Evolutionary conservation across 2,888 invertebrate genomes (phyloP), one percentile per base, ranked within the genome.

Genomic region (Sinopyrophorus schimmeli): DNA sequence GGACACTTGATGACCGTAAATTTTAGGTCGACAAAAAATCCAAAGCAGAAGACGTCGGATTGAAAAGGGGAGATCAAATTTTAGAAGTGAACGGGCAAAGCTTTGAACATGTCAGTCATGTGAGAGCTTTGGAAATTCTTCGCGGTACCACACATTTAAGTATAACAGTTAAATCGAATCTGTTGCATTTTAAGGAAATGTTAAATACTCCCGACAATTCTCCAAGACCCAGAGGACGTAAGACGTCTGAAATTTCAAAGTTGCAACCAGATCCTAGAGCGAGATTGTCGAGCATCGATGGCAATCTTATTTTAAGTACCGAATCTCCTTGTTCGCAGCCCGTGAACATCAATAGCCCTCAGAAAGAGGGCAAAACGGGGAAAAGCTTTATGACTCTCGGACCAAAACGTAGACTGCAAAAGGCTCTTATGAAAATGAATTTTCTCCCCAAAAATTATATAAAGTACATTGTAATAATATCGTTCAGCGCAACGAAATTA

Each of bases 11-110:
- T 20, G 5, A 20, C 21, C 21, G n/a, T 4, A 7, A 74, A 95
- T 97, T 14, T 16, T 7, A 38, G 38, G 47, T 50, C 9, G 95
- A 96, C 68, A 87, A 87, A 63, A 86, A 87, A 56, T 92, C 95
- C 1, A 94, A 94, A 75, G 93, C 97, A 4, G 93, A 95, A 73
- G 93, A 95, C 71, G 91, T 94, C 14, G 98, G 98, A 1, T 76
- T 99, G 35, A 96, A 97, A 73, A 81, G 96, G 40, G 98, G 97
- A 24, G 98, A 99, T 77, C 97, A 99, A 79, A 92, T 99, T 54
- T 78, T 98, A 59, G 96, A 97, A 77, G 96, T 99, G 1, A 99
- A 99, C 74, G 95, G 96, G 16, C 93, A 96, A 71, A 94, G 91
- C 66, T 95, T 98, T 72, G 89, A 92, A 67, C 92, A 93, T 74